phyloP scores from a whole-genome alignment of 1,140 invertebrate species.

The Drosophila bifasciata region DNA sequence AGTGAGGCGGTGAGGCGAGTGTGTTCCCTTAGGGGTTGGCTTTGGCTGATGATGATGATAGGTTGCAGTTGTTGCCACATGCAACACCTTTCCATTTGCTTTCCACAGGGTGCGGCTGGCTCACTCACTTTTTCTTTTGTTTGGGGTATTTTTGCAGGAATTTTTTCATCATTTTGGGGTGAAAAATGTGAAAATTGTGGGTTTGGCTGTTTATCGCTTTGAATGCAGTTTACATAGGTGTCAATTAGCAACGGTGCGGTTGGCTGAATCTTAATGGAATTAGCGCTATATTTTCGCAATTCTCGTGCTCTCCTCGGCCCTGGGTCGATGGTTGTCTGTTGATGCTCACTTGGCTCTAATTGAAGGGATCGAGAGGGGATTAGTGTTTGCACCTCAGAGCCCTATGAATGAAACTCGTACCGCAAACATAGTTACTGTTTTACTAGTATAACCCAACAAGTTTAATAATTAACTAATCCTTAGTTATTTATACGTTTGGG shows the following conservation, averaged over 20 bases:
- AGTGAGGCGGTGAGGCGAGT: neutral
- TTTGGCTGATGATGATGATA: conserved; percentile 57
- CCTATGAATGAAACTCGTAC: neutral
- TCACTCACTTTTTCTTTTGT: conserved; percentile 39
- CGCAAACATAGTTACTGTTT: conserved; percentile 23
- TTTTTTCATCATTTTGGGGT: conserved; percentile 45
- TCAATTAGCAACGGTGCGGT: conserved; percentile 80
- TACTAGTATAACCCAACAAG: neutral
- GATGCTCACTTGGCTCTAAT: conserved; percentile 17
- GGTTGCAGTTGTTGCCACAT: conserved; percentile 53
- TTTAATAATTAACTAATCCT: too few relatives aligned
- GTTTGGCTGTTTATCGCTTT: conserved; percentile 63
- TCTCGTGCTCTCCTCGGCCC: neutral
- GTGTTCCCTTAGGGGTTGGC: conserved; percentile 1
- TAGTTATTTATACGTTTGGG: too few relatives aligned
- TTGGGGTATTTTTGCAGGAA: conserved; percentile 50
- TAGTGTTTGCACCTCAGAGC: conserved; percentile 27
- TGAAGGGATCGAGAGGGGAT: conserved; percentile 23
- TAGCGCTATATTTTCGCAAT: conserved; percentile 48
- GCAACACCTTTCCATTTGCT: conserved; percentile 61
- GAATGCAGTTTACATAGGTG: conserved; percentile 75
- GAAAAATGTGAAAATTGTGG: conserved; percentile 37
- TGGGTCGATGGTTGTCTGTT: neutral
- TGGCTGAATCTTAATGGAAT: conserved; percentile 67
- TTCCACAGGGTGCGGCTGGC: conserved; percentile 38